Conservation (phyloP, 1,140 invertebrate genomes). For the Diabrotica virgifera region DNA sequence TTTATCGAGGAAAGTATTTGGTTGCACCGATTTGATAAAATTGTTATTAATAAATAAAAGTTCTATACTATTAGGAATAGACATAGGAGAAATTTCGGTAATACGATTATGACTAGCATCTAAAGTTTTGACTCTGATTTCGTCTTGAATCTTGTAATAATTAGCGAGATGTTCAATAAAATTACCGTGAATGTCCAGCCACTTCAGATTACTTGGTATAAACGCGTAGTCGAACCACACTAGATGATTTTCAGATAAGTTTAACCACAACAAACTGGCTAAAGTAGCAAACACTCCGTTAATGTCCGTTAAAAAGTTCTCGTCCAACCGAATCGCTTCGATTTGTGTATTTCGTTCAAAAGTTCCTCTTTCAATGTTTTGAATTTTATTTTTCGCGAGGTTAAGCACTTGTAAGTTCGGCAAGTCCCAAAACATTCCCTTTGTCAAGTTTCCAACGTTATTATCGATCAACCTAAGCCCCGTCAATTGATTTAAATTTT, state of each 20-base stretch:
- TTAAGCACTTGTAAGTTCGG: slow-evolving; percentile 80
- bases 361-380: slow-evolving; percentile 75
- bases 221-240: slow-evolving; percentile 90
- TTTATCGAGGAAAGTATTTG: slow-evolving; percentile 85
- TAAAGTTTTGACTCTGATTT: slow-evolving; percentile 76
- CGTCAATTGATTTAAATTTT: slow-evolving; percentile 78
- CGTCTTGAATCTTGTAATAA: slow-evolving; percentile 78
- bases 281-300: slow-evolving; percentile 82
- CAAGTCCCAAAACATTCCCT: slow-evolving; percentile 82
- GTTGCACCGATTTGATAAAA: slow-evolving; percentile 71
- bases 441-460: slow-evolving; percentile 78
- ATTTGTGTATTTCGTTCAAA: slow-evolving; percentile 76
- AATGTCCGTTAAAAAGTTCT: slow-evolving; percentile 81
- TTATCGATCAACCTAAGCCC: slow-evolving; percentile 83
- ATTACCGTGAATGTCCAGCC: slow-evolving; percentile 86
- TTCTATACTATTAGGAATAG: slow-evolving; percentile 86
- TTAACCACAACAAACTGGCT: slow-evolving; percentile 77
- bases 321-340: slow-evolving; percentile 81
- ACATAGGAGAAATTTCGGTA: slow-evolving; percentile 70
- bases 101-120: slow-evolving; percentile 87
- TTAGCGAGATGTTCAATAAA: slow-evolving; percentile 81
- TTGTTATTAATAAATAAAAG: slow-evolving; percentile 88
- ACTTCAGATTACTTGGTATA: slow-evolving; percentile 81
- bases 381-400: slow-evolving; percentile 83
- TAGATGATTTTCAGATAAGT: slow-evolving; percentile 87